A percentile compares a stretch with the other conserved stretches of the same genome.
These are phyloP conservation scores for Aphis craccivora DNA, from an alignment of 1,140 invertebrate genomes.

Conservation along the genomic window DNA sequence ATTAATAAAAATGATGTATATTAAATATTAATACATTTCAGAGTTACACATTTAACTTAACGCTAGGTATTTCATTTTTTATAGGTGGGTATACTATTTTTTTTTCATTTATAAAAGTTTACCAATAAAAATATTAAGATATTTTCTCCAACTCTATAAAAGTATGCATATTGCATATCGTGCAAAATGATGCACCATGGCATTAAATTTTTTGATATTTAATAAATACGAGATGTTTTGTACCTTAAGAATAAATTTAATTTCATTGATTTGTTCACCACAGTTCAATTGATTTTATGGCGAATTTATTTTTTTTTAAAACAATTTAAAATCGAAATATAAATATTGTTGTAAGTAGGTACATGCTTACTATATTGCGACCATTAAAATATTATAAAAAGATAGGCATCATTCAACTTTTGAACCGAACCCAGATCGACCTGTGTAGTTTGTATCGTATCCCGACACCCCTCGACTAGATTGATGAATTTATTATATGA, in stretches of 20 bases:
- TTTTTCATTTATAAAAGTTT: background rate
- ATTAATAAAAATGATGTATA: background rate
- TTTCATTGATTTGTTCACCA: background rate
- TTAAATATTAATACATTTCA: background rate
- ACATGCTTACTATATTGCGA: background rate
- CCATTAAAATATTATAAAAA: background rate
- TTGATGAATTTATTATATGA: background rate
- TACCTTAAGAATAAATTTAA: background rate
- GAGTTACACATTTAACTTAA: background rate
- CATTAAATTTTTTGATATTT: background rate
- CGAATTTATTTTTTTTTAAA: background rate
- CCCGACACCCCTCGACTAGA: too few species aligned
- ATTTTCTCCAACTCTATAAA: background rate
- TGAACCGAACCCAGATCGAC: background rate
- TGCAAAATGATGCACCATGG: background rate
- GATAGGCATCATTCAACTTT: background rate
- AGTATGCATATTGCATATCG: background rate
- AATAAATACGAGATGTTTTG: background rate
- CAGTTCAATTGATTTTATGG: background rate
- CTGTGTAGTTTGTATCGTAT: background rate
- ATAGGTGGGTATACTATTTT: background rate
- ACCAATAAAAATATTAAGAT: background rate
- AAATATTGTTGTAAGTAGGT: background rate
- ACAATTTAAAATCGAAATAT: background rate
- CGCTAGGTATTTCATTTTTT: background rate